Conservation (phyloP, 2,797 vertebrate species). For the Siniperca undulata region DNA sequence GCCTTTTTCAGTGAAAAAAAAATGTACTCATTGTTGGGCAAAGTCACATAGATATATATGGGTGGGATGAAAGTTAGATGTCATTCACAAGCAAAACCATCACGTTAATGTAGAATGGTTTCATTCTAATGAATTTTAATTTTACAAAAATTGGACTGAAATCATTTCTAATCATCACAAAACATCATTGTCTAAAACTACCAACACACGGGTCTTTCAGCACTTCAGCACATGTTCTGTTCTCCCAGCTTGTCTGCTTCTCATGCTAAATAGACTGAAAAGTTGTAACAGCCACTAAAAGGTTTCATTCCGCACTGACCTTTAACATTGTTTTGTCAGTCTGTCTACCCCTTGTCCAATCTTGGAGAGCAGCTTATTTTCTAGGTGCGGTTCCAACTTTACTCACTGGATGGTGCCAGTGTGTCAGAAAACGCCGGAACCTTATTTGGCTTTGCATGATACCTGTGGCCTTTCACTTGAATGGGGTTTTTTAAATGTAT, state of each 20-base stretch:
- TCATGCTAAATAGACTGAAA: constrained; percentile 18
- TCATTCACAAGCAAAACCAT: constrained; percentile 73
- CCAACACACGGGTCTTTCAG: constrained; percentile 55
- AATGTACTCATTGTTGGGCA: constrained; percentile 85
- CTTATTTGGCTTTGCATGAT: constrained; percentile 51
- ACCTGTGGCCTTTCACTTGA: constrained; percentile 55
- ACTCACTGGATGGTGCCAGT: constrained; percentile 70
- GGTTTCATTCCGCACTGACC: constrained; percentile 51
- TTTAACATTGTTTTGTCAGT: constrained; percentile 35
- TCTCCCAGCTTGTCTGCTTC: constrained; percentile 39
- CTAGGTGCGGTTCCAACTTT: constrained; percentile 50
- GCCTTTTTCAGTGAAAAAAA: constrained; percentile 88
- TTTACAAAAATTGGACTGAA: constrained; percentile 64
- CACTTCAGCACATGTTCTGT: constrained; percentile 38
- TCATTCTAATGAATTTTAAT: constrained; percentile 48
- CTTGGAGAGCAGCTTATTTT: constrained; percentile 47
- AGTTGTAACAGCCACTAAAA: constrained; percentile 24
- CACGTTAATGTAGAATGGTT: constrained; percentile 60
- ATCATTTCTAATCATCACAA: constrained; percentile 51
- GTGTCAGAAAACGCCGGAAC: constrained; percentile 46
- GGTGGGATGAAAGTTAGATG: constrained; percentile 75
- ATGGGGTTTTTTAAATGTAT: constrained; percentile 59
- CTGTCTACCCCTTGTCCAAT: constrained; percentile 33
- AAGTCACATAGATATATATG: constrained; percentile 84
- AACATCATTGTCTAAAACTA: constrained; percentile 49